Base-by-base conservation (phyloP, 2,113 vertebrate genomes). In the Oreochromis aureus region DNA sequence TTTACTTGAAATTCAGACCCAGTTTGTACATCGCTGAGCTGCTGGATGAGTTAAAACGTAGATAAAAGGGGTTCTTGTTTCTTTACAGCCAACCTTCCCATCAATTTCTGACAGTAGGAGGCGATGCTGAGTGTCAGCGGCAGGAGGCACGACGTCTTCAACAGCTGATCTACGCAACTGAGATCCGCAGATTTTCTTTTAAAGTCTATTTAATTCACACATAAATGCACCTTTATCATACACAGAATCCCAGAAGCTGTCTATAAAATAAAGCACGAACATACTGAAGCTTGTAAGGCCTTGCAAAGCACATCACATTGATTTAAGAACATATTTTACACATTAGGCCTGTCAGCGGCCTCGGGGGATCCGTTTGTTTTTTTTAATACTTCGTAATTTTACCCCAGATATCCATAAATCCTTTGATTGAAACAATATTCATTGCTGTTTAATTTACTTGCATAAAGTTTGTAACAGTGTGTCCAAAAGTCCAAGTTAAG, bases 191-290 rank as follows among this genome's bases (percentile, higher is more conserved):
- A 30, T 51, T 76, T 8, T n/a, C 24, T 51, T 51, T 76, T 48
- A 73, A 8, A 76, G 8, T 76, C 24, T 18, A 7, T 18, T 76
- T 76, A 76, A 48, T 76, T 46, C 9, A 73, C 41, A 73, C 18
- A 73, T 73, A 18, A 73, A 0, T 48, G 9, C 71, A 78, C 24
- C 9, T 19, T 51, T 32, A 46, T 32, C 16, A 51, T 5, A 11
- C 15, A 0, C 69, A 3, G 1, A 18, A 11, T 48, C 24, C 48
- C 44, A 0, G 8, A 48, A 73, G 41, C 9, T 10, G 41, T 48
- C 69, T 48, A 3, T 27, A 73, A 48, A 46, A 18, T 73, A 46
- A 48, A 48, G 24, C 15, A 19, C 6, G 41, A 78, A 51, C 27
- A 78, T 6, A 51, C 44, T 78, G 3, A 7, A 51, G 10, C 6